A percentile compares a stretch with the other conserved stretches of the same genome.
These are phyloP conservation scores for Stictonetta naevosa DNA, from an alignment of 2,113 vertebrate species.

Conservation along the genomic window DNA sequence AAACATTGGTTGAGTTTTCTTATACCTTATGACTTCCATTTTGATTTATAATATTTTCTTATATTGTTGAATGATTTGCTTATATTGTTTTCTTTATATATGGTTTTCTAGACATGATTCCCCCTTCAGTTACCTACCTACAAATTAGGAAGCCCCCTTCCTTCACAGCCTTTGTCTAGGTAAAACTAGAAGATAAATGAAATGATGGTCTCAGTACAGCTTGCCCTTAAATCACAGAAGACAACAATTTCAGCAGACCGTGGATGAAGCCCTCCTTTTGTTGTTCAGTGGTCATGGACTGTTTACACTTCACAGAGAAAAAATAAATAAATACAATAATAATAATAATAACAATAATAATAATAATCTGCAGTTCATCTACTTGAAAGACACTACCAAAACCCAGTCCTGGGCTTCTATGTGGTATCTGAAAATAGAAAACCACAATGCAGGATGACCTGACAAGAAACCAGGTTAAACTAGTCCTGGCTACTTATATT, in stretches of 20 bases:
- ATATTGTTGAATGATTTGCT: neutral
- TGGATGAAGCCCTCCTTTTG: neutral
- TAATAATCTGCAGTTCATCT: neutral
- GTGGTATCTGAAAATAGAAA: neutral
- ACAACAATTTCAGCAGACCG: neutral
- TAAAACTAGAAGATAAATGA: neutral
- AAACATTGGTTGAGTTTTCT: conserved; percentile 23
- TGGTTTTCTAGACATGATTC: neutral
- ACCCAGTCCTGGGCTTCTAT: neutral
- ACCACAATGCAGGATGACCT: neutral
- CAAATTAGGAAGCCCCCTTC: neutral
- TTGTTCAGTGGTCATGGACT: neutral
- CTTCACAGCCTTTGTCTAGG: neutral
- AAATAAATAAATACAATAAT: neutral
- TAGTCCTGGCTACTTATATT: neutral
- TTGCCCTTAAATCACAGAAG: neutral
- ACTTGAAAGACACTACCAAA: neutral
- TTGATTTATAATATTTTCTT: neutral
- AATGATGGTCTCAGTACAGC: neutral
- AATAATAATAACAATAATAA: neutral
- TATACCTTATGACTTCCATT: neutral
- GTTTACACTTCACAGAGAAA: neutral
- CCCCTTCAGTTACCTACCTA: neutral
- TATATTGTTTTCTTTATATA: neutral
- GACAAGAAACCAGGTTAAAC: neutral